Evolutionary conservation across 2,113 vertebrate species (phyloP).

Genomic region (Xenopus borealis): DNA sequence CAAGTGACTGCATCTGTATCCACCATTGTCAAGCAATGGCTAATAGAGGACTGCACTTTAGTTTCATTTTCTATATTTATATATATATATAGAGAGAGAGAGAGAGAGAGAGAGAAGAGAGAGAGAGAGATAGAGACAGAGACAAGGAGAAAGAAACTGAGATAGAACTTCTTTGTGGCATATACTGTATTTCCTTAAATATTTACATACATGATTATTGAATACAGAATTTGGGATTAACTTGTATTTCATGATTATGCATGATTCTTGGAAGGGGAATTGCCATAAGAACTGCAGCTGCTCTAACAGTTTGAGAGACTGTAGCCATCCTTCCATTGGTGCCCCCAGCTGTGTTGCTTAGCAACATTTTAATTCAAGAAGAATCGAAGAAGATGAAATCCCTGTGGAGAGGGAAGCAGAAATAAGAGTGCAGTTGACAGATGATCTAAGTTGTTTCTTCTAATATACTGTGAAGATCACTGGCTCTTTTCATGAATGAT

Average conservation of each 20-base stretch:
- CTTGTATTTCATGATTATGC: conserved; percentile 62
- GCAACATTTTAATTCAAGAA: conserved; percentile 88
- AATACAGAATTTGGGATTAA: conserved; percentile 15
- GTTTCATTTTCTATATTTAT: no score
- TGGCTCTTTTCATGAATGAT: conserved; percentile 90
- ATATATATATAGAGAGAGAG: no score
- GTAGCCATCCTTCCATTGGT: conserved; percentile 59
- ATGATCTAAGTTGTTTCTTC: conserved; percentile 90
- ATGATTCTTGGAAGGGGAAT: conserved; percentile 50
- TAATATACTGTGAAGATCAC: conserved; percentile 93
- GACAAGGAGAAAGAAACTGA: no score
- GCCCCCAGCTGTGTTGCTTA: conserved; percentile 84
- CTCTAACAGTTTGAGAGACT: conserved; percentile 73
- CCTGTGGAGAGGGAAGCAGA: conserved; percentile 82
- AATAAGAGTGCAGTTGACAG: conserved; percentile 85
- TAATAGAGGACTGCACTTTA: no score
- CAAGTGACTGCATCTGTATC: no score
- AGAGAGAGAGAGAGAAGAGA: no score
- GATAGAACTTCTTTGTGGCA: no score
- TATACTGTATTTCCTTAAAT: no score
- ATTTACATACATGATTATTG: no score
- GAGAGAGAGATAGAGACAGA: no score
- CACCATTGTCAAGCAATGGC: no score
- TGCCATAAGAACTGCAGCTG: conserved; percentile 56
- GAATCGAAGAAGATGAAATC: conserved; percentile 84